phyloP scores from a whole-genome alignment of 2,113 vertebrate species.

The Petrocephalus microphthalmus region DNA sequence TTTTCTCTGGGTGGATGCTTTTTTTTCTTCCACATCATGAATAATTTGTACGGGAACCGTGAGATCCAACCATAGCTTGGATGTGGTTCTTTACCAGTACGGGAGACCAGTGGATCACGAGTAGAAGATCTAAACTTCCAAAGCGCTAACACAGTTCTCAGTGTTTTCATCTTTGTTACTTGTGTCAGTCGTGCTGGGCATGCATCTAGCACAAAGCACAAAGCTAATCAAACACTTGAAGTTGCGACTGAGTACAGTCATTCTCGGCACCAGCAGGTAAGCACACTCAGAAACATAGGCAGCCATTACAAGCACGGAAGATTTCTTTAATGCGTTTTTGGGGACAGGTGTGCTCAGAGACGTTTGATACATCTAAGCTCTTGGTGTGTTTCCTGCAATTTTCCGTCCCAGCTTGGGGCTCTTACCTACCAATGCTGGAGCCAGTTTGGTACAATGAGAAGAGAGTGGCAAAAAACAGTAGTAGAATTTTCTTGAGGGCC shows the following conservation, averaged over 20 bases:
- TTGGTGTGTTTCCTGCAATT: not conserved
- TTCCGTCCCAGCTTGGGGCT: not conserved
- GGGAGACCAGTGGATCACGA: not conserved
- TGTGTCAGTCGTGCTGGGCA: not conserved
- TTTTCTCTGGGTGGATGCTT: not conserved
- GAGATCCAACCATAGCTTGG: not conserved
- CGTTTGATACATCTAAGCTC: not conserved
- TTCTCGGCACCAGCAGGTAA: not conserved
- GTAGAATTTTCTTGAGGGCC: not conserved
- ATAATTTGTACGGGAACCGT: not conserved
- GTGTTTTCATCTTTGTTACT: not conserved
- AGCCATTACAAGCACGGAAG: not conserved
- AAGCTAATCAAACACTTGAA: not conserved
- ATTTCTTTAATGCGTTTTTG: slow-evolving; percentile 5
- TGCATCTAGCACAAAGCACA: not conserved
- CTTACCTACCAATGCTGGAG: not conserved
- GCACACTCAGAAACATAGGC: not conserved
- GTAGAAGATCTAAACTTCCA: not conserved
- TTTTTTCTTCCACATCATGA: not conserved
- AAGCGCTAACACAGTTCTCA: not conserved
- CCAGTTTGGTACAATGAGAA: not conserved
- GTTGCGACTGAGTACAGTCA: not conserved
- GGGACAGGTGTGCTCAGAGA: not conserved
- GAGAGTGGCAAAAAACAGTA: not conserved
- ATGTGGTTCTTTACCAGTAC: not conserved